A percentile compares a stretch with the other conserved stretches of the same genome.
These are phyloP conservation scores for Channa striata DNA, from an alignment of 2,797 vertebrate species.

Conservation along the genomic window DNA sequence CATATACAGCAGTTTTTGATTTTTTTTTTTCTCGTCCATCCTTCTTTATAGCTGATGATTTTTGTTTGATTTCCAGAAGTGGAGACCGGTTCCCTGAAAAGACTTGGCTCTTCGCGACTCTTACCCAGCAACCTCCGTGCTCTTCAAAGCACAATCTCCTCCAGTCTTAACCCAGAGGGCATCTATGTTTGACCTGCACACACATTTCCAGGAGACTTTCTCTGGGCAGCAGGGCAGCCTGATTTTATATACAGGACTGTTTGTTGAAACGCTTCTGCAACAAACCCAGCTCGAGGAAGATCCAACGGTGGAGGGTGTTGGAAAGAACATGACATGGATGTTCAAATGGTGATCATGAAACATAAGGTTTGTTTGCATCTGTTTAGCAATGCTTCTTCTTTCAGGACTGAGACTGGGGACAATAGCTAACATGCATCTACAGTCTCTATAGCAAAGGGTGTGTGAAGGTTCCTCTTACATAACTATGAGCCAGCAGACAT, in stretches of 20 bases:
- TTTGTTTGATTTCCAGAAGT: constrained; percentile 54
- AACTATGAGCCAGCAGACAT: constrained; percentile 49
- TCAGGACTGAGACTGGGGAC: constrained; percentile 55
- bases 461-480: constrained; percentile 10
- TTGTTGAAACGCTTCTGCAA: constrained; percentile 16
- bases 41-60: not conserved
- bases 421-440: constrained; percentile 19
- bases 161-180: constrained; percentile 95
- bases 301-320: not conserved
- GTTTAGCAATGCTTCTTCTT: constrained; percentile 43
- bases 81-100: constrained; percentile 89
- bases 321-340: constrained; percentile 10
- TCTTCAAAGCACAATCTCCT: constrained; percentile 89
- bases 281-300: not conserved
- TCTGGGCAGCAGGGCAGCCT: not conserved
- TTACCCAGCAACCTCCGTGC: constrained; percentile 92
- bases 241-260: not conserved
- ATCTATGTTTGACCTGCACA: constrained; percentile 91
- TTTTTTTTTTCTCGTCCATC: not conserved
- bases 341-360: constrained; percentile 1
- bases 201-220: not conserved
- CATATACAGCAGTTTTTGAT: not conserved
- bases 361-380: constrained; percentile 28
- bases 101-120: constrained; percentile 88
- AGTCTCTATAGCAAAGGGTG: constrained; percentile 16